These are phyloP conservation scores for Aldrovandia affinis DNA, from an alignment of 2,797 vertebrate genomes.

Conservation along the genomic window DNA sequence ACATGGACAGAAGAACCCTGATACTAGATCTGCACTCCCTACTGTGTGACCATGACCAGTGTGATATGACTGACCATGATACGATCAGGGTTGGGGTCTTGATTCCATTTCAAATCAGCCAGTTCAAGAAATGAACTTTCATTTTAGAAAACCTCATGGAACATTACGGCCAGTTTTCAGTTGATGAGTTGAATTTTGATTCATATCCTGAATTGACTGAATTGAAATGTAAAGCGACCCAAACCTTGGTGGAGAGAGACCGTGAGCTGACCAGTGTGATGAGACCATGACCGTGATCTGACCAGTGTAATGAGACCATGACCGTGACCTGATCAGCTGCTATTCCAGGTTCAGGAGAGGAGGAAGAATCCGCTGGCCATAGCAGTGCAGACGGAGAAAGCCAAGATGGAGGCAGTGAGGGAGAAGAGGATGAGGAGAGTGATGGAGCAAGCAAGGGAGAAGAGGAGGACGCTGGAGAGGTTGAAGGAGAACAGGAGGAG, in stretches of 20 bases:
- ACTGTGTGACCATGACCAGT: neutral
- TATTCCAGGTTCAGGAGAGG: slow-evolving; percentile 18
- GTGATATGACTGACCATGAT: no score
- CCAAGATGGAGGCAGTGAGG: slow-evolving; percentile 4
- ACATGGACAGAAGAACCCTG: no score
- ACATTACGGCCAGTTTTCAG: no score
- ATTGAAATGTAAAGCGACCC: no score
- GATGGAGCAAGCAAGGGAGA: slow-evolving; percentile 28
- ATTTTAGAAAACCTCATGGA: no score
- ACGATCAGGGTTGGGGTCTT: no score
- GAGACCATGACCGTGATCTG: neutral
- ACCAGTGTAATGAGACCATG: neutral
- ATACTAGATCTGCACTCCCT: no score
- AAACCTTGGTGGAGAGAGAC: neutral
- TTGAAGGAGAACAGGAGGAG: slow-evolving; percentile 12
- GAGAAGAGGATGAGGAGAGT: slow-evolving; percentile 30
- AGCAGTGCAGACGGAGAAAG: neutral
- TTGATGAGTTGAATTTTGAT: no score
- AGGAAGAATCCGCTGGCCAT: slow-evolving; percentile 16
- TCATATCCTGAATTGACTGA: no score
- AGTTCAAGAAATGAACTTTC: no score
- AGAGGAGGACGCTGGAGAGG: slow-evolving; percentile 10
- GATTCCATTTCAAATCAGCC: no score
- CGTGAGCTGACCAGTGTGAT: neutral
- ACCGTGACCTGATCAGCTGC: neutral